Conservation (phyloP, 2,888 invertebrate species). For the Andrena bucephala region DNA sequence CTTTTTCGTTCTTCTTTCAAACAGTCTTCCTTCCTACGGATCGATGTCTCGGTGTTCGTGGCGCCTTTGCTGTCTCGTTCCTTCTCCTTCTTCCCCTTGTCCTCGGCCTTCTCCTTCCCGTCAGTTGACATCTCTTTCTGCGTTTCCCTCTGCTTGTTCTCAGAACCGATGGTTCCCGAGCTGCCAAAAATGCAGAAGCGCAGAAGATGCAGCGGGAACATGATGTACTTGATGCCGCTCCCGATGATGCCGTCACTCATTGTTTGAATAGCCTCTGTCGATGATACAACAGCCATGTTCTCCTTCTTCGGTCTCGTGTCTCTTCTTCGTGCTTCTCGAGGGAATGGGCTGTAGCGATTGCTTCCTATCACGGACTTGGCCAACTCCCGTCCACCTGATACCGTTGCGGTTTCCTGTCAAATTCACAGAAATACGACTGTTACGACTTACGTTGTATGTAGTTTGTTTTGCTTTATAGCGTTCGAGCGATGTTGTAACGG, state of each 20-base stretch:
- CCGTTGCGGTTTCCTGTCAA: not conserved
- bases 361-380: not conserved
- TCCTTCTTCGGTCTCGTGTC: not conserved
- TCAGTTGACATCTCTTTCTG: too few species aligned
- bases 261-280: not conserved
- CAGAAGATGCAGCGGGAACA: conserved; percentile 41
- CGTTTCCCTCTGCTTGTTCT: not conserved
- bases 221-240: conserved; percentile 46
- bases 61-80: not conserved
- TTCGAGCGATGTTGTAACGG: not conserved
- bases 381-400: not conserved
- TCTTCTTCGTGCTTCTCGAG: not conserved
- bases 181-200: conserved; percentile 27
- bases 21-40: not conserved
- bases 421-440: not conserved
- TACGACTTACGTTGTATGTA: not conserved
- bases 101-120: not conserved
- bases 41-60: not conserved
- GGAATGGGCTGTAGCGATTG: conserved; percentile 20
- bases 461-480: not conserved
- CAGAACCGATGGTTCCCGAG: too few species aligned
- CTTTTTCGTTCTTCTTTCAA: not conserved
- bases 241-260: conserved; percentile 16
- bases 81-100: not conserved
- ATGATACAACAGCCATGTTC: not conserved